Conservation (phyloP, 64 coral and sea anemone genomes). For the Montipora sp. region DNA sequence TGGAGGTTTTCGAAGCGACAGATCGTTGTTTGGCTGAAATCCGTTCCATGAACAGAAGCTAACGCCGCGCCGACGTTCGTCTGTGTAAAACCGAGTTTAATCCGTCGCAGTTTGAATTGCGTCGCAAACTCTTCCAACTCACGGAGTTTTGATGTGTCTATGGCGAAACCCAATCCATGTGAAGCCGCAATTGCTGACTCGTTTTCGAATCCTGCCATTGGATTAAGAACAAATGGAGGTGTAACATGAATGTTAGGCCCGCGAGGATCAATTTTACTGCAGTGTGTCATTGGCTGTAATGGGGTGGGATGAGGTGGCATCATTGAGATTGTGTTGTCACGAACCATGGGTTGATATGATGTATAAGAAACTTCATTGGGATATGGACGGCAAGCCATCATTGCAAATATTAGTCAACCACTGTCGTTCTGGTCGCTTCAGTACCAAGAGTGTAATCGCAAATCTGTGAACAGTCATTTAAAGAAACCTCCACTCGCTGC, state of each 20-base stretch:
- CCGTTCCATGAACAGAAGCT: slow-evolving; percentile 93
- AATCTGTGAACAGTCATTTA: slow-evolving; percentile 51
- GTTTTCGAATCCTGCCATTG: slow-evolving; percentile 53
- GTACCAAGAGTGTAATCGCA: slow-evolving; percentile 2
- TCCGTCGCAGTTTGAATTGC: slow-evolving; percentile 93
- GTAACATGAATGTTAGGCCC: slow-evolving; percentile 53
- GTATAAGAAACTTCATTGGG: slow-evolving; percentile 54
- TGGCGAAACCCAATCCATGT: slow-evolving; percentile 75
- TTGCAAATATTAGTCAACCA: not conserved
- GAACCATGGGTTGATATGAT: slow-evolving; percentile 51
- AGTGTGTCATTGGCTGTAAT: slow-evolving; percentile 43
- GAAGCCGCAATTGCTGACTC: slow-evolving; percentile 48
- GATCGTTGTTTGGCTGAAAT: slow-evolving; percentile 99
- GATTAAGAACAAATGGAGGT: slow-evolving; percentile 56
- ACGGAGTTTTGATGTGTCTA: slow-evolving; percentile 88
- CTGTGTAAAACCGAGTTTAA: slow-evolving; percentile 97
- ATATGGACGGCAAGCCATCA: slow-evolving; percentile 57
- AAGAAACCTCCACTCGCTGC: slow-evolving; percentile 21
- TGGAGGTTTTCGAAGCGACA: slow-evolving; percentile 99
- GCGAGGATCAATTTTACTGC: slow-evolving; percentile 65
- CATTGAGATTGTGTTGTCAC: slow-evolving; percentile 29
- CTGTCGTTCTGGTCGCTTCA: not conserved
- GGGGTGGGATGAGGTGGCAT: slow-evolving; percentile 47
- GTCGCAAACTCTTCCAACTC: slow-evolving; percentile 95
- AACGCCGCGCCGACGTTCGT: slow-evolving; percentile 93